A percentile compares a stretch with the other conserved stretches of the same genome.
Evolutionary conservation across 2,888 invertebrate genomes (phyloP).

Genomic region (Apocheima hispidaria): DNA sequence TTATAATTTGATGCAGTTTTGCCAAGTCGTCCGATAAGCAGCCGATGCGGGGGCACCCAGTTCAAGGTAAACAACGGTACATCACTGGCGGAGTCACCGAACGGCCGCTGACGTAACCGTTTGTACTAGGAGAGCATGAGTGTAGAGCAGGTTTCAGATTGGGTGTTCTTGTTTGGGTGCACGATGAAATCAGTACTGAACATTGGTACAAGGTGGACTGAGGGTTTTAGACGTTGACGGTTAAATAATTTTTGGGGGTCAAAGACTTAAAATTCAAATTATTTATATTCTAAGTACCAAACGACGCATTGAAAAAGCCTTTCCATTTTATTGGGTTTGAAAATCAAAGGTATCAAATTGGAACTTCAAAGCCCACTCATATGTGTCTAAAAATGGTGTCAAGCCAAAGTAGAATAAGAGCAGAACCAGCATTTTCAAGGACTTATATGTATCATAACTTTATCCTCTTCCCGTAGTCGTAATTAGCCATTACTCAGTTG

Average conservation of each 20-base stretch:
- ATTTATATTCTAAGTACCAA: no score
- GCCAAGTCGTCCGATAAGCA: slow-evolving; percentile 1
- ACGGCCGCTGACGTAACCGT: slow-evolving; percentile 74
- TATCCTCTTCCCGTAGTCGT: no score
- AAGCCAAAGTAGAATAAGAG: no score
- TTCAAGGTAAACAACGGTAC: slow-evolving; percentile 35
- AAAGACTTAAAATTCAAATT: no score
- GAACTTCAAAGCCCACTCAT: no score
- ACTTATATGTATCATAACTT: no score
- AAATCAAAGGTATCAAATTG: no score
- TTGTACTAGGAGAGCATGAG: slow-evolving; percentile 67
- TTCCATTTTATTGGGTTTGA: no score
- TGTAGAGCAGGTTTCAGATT: slow-evolving; percentile 45
- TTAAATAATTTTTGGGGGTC: not conserved
- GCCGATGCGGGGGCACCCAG: slow-evolving; percentile 25
- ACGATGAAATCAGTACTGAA: slow-evolving; percentile 10
- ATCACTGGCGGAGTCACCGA: slow-evolving; percentile 39
- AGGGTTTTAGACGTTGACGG: not conserved
- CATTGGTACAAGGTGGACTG: not conserved
- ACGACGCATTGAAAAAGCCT: no score
- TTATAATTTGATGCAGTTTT: not conserved
- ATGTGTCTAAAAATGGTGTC: no score
- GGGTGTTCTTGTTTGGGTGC: not conserved
- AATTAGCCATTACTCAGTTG: no score
- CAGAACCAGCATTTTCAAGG: no score